Percentiles rank a stretch among this genome's conserved stretches.
phyloP scores from a whole-genome alignment of 2,797 vertebrate species.

The Gadopsis bispinosus region DNA sequence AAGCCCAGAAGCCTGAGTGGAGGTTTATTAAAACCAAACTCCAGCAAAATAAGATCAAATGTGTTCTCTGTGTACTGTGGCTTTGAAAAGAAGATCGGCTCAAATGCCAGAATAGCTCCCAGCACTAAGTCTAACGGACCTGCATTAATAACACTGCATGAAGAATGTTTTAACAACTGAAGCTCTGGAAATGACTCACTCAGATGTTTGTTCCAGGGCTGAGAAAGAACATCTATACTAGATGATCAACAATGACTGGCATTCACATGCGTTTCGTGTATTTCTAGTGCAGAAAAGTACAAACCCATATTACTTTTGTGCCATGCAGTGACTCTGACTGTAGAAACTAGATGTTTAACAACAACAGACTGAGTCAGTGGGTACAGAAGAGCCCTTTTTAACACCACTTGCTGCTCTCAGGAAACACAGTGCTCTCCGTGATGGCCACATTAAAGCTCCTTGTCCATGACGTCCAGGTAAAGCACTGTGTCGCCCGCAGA shows the following conservation, averaged over 20 bases:
- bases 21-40: neutral
- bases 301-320: neutral
- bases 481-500: neutral
- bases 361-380: neutral
- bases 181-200: conserved; percentile 25
- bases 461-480: neutral
- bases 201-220: neutral
- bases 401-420: neutral
- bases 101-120: neutral
- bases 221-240: conserved; percentile 7
- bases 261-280: neutral
- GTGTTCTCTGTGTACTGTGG: neutral
- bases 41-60: neutral
- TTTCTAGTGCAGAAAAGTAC: neutral
- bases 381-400: neutral
- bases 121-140: neutral
- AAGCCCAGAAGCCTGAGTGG: neutral
- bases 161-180: conserved; percentile 33
- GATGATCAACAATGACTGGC: neutral
- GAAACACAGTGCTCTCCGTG: neutral
- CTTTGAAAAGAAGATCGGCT: neutral
- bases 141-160: neutral
- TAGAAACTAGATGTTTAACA: neutral
- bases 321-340: neutral
- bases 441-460: neutral